A percentile compares a stretch with the other conserved stretches of the same genome.
Conservation (phyloP, 2,113 vertebrate species). For the Prunella fulvescens region DNA sequence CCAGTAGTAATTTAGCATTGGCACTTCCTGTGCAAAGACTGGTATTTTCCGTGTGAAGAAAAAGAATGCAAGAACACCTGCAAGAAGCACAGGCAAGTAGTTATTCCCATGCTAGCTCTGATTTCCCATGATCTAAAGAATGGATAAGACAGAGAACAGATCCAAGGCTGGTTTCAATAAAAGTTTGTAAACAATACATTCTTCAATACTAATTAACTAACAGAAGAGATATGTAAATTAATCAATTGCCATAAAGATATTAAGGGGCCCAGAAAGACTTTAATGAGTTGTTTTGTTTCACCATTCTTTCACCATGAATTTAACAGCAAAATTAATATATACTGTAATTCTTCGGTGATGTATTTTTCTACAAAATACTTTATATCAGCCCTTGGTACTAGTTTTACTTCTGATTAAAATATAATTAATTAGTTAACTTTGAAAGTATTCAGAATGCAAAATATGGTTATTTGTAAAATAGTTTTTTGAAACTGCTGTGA, state of each 20-base stretch:
- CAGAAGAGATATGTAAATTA: not conserved
- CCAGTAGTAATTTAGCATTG: constrained; percentile 91
- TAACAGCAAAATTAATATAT: not conserved
- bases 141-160: not conserved
- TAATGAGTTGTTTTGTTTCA: not conserved
- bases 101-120: not conserved
- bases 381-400: not conserved
- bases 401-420: not conserved
- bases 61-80: constrained; percentile 90
- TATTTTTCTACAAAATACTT: not conserved
- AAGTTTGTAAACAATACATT: not conserved
- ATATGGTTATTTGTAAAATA: not conserved
- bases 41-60: constrained; percentile 89
- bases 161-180: not conserved
- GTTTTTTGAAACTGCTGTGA: not conserved
- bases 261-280: not conserved
- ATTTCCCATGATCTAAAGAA: not conserved
- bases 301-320: not conserved
- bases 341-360: not conserved
- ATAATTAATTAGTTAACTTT: not conserved
- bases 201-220: not conserved
- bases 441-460: not conserved
- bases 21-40: constrained; percentile 78
- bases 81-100: constrained; percentile 25
- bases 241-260: not conserved